Percentiles rank a stretch among this genome's conserved stretches.
These are phyloP conservation scores for Manis javanica DNA, from an alignment of 2,797 vertebrate genomes.

Conservation along the genomic window DNA sequence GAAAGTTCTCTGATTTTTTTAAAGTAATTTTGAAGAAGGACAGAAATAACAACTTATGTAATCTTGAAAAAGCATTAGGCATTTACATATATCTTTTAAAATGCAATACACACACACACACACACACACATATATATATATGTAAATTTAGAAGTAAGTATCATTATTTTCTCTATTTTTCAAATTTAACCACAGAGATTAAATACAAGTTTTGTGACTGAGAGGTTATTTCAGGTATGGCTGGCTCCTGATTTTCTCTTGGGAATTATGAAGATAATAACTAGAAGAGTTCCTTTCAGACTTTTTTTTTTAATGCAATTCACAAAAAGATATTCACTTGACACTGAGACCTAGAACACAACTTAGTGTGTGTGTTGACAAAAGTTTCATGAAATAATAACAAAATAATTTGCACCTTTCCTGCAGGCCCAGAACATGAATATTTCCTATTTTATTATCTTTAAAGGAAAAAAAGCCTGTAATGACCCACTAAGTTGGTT, in stretches of 20 bases:
- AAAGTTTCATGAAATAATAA: conserved; percentile 27
- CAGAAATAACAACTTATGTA: neutral
- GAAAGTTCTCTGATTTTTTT: neutral
- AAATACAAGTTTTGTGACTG: neutral
- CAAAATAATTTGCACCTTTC: neutral
- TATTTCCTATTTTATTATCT: neutral
- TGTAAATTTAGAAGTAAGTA: conserved; percentile 3
- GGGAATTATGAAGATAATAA: neutral
- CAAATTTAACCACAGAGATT: neutral
- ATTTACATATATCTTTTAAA: neutral
- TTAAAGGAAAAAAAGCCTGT: neutral
- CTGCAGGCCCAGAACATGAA: neutral
- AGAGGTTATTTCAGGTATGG: neutral
- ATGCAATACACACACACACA: neutral
- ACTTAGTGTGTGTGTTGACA: neutral
- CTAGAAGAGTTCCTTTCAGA: neutral
- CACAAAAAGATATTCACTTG: conserved; percentile 23
- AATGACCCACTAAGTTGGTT: neutral
- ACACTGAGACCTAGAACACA: neutral
- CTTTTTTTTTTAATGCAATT: neutral
- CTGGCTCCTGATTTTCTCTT: neutral
- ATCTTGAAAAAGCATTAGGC: neutral
- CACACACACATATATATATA: neutral
- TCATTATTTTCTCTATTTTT: conserved; percentile 1
- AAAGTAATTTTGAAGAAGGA: neutral